Conservation (phyloP, 2,113 vertebrate genomes). For the Saccopteryx leptura region DNA sequence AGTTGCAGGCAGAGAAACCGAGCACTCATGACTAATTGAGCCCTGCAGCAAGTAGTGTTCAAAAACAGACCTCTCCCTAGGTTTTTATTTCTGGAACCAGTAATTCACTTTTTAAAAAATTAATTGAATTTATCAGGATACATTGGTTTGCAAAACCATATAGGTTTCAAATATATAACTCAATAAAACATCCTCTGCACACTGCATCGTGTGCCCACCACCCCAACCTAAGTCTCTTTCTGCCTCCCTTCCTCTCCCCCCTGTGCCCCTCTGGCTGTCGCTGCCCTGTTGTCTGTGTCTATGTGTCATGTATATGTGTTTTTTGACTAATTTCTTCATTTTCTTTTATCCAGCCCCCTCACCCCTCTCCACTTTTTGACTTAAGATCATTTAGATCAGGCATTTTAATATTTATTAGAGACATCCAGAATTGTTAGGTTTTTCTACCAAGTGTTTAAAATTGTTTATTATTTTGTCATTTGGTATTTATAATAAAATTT, state of each 20-base stretch:
- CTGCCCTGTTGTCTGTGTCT: too few species aligned
- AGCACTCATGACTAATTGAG: background rate
- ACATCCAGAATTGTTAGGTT: background rate
- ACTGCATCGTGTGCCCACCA: too few species aligned
- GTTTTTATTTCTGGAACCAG: background rate
- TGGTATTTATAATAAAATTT: slow-evolving; percentile 42
- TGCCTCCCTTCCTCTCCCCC: too few species aligned
- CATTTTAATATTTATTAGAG: background rate
- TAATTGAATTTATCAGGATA: too few species aligned
- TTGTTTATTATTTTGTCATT: slow-evolving; percentile 17
- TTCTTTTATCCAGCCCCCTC: too few species aligned
- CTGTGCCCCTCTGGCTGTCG: too few species aligned
- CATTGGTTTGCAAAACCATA: too few species aligned
- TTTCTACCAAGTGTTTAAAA: slow-evolving; percentile 9
- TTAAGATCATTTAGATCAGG: background rate
- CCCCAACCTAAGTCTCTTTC: too few species aligned
- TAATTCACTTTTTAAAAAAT: background rate
- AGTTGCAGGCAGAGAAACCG: background rate
- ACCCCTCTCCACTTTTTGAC: background rate
- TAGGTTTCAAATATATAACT: too few species aligned
- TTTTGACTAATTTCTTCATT: too few species aligned
- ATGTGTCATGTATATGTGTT: too few species aligned
- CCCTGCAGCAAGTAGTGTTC: background rate
- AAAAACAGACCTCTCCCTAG: background rate
- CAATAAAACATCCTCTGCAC: too few species aligned